Conservation (phyloP, 2,113 vertebrate species). For the Hippocampus comes region DNA sequence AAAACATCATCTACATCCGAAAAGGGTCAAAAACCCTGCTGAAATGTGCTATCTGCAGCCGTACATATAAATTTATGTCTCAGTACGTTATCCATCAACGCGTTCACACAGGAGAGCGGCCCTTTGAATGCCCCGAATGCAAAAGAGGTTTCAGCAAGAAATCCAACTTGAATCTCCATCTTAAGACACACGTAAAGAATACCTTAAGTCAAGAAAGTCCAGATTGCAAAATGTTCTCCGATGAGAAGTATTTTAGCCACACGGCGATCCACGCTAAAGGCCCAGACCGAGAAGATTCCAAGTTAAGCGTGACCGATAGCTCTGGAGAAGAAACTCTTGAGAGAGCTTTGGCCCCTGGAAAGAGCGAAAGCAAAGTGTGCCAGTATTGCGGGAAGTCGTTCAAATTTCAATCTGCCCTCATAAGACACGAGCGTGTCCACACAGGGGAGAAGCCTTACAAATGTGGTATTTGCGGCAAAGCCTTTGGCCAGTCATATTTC, state of each 20-base stretch:
- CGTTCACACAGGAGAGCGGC: slow-evolving; percentile 73
- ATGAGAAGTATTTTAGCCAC: slow-evolving; percentile 41
- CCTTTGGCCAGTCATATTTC: slow-evolving; percentile 70
- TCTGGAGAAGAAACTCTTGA: background rate
- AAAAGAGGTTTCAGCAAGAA: slow-evolving; percentile 71
- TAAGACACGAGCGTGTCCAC: slow-evolving; percentile 71
- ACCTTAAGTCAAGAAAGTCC: slow-evolving; percentile 44
- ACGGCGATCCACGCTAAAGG: slow-evolving; percentile 28
- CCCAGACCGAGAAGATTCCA: background rate
- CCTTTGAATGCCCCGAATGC: slow-evolving; percentile 68
- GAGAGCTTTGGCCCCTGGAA: background rate
- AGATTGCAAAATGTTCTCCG: slow-evolving; percentile 46
- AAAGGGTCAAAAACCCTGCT: slow-evolving; percentile 49
- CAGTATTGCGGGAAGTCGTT: slow-evolving; percentile 71
- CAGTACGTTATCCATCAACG: slow-evolving; percentile 72
- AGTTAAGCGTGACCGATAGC: background rate
- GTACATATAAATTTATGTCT: slow-evolving; percentile 65
- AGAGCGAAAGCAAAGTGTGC: slow-evolving; percentile 52
- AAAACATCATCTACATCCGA: slow-evolving; percentile 24
- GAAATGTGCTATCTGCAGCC: slow-evolving; percentile 66
- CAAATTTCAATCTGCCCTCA: slow-evolving; percentile 66
- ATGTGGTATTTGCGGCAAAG: slow-evolving; percentile 74
- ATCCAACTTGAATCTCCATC: slow-evolving; percentile 72
- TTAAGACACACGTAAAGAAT: slow-evolving; percentile 58
- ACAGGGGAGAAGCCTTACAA: slow-evolving; percentile 74